Evolutionary conservation across 2,888 invertebrate species (phyloP).

Genomic region (Idaea aversata): DNA sequence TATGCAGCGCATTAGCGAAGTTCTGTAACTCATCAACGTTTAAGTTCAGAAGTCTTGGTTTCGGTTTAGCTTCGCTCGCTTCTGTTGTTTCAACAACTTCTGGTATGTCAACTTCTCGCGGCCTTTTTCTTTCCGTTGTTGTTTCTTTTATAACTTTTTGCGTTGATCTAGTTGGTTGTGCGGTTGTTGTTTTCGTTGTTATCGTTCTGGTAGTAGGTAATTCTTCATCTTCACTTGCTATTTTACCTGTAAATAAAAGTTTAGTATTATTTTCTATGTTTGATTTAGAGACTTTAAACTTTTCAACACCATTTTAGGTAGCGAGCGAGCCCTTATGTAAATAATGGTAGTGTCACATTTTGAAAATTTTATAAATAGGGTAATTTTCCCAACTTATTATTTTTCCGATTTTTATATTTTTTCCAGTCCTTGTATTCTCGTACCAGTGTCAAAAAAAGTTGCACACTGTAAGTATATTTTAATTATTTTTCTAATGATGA

Average conservation of each 20-base stretch:
- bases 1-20: constrained; percentile 66
- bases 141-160: constrained; percentile 26
- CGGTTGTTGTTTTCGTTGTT: constrained; percentile 27
- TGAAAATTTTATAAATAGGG: too few relatives aligned
- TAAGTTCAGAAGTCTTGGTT: constrained; percentile 60
- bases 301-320: too few relatives aligned
- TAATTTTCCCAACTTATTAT: too few relatives aligned
- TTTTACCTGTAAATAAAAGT: constrained; percentile 55
- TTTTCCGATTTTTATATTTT: too few relatives aligned
- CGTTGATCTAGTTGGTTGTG: constrained; percentile 34
- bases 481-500: too few relatives aligned
- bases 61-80: constrained; percentile 42
- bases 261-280: background rate
- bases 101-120: constrained; percentile 21
- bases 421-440: too few relatives aligned
- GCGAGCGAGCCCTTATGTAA: too few relatives aligned
- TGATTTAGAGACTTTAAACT: too few relatives aligned
- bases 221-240: constrained; percentile 61
- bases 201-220: constrained; percentile 27
- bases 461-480: too few relatives aligned
- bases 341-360: too few relatives aligned
- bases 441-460: too few relatives aligned
- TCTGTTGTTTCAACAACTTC: constrained; percentile 37
- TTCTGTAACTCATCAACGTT: constrained; percentile 70
- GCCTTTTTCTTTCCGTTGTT: constrained; percentile 34